These are phyloP conservation scores for Chrysolophus pictus DNA, from an alignment of 2,797 vertebrate species.

Conservation along the genomic window DNA sequence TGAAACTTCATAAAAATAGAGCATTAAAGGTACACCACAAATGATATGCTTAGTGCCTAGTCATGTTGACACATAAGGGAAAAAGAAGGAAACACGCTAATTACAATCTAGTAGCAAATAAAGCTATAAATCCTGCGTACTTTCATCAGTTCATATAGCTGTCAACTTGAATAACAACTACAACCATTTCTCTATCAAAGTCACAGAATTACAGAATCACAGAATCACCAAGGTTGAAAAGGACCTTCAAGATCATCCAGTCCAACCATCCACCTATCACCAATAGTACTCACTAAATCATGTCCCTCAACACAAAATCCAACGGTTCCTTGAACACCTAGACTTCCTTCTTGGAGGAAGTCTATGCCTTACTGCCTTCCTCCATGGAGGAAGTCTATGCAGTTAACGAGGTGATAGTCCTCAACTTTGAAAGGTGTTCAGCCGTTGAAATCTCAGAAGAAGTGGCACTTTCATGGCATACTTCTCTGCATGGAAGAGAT, in stretches of 20 bases:
- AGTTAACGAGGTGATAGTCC: background rate
- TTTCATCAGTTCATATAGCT: background rate
- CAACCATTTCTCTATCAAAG: background rate
- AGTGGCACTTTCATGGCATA: rapidly evolving
- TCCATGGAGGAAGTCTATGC: background rate
- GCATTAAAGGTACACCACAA: background rate
- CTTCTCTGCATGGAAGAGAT: background rate
- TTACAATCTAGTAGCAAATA: background rate
- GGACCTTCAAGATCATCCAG: too few relatives aligned
- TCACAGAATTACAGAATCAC: too few relatives aligned
- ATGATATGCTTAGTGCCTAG: background rate
- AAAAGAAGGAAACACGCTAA: background rate
- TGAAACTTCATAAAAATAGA: conserved; percentile 18
- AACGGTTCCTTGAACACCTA: too few relatives aligned
- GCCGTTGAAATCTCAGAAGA: background rate
- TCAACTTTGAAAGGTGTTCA: background rate
- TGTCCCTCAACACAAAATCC: too few relatives aligned
- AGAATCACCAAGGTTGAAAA: too few relatives aligned
- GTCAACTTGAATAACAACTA: background rate
- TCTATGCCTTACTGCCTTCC: background rate
- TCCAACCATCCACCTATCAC: too few relatives aligned
- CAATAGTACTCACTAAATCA: too few relatives aligned
- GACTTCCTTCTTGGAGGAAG: background rate
- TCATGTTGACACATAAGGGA: background rate
- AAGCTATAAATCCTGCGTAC: background rate